Evolutionary conservation across 2,888 invertebrate genomes (phyloP).

Genomic region (Acleris holmiana): DNA sequence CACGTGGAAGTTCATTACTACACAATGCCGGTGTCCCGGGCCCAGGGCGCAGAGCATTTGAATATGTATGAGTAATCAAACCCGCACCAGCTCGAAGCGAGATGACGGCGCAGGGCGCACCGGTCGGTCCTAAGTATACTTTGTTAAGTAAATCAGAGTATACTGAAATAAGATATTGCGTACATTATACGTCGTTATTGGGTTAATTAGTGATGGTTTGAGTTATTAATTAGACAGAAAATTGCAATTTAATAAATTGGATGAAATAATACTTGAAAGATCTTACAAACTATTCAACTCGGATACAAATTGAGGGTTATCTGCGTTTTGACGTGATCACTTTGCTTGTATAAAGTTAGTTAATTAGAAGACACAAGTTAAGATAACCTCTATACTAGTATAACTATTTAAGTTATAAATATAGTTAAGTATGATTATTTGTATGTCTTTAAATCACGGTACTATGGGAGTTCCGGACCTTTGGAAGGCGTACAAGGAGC

Average conservation of each 20-base stretch:
- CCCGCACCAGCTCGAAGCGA: slow-evolving; percentile 56
- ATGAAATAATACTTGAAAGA: not conserved
- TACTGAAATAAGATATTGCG: slow-evolving; percentile 30
- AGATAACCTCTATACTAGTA: no score
- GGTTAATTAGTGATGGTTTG: slow-evolving; percentile 20
- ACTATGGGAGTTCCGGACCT: no score
- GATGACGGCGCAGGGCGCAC: slow-evolving; percentile 8
- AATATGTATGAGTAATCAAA: slow-evolving; percentile 72
- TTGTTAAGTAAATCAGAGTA: slow-evolving; percentile 30
- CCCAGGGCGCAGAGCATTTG: slow-evolving; percentile 49
- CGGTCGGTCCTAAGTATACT: slow-evolving; percentile 33
- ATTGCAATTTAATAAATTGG: slow-evolving; percentile 5
- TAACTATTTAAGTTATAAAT: no score
- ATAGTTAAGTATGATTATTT: no score
- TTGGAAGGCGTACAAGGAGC: no score
- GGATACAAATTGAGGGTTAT: not conserved
- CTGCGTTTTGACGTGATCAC: not conserved
- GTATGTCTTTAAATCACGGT: no score
- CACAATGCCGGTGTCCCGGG: slow-evolving; percentile 41
- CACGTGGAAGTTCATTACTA: slow-evolving; percentile 51
- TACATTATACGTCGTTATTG: slow-evolving; percentile 17
- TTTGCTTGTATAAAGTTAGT: no score
- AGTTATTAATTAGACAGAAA: slow-evolving; percentile 7
- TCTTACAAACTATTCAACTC: not conserved
- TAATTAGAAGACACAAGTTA: no score